Base-by-base conservation (phyloP, 2,888 invertebrate genomes). In the Acanthosoma haemorrhoidale region DNA sequence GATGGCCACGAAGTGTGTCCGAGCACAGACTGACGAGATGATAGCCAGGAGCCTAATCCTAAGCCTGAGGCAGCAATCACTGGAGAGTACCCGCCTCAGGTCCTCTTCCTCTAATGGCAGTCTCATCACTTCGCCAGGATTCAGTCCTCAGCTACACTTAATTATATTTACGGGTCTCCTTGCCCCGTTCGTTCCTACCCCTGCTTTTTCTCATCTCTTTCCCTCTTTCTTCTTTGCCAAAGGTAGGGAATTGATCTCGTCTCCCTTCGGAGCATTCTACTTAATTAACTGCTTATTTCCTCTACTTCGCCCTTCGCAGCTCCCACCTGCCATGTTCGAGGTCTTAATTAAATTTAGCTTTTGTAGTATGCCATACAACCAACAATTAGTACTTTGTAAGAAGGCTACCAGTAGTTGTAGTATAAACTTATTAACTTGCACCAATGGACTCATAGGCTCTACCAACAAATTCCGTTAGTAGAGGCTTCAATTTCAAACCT, bases 271-370 rank as follows among this genome's bases (percentile, higher is more conserved):
- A n/a, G 29, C 25, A 51, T 51, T 51, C 29, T n/a, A n/a, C 25
- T 51, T 51, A 51, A 51, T 51, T 51, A 51, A 51, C 51, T 51
- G 25, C 21, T n/a, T n/a, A n/a, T n/a, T n/a, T n/a, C n/a, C n/a
- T n/a, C n/a, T n/a, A n/a, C n/a, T n/a, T n/a, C n/a, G n/a, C n/a
- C n/a, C n/a, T n/a, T n/a, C n/a, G n/a, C n/a, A n/a, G n/a, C n/a
- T n/a, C n/a, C n/a, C n/a, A n/a, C n/a, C n/a, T n/a, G n/a, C n/a
- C n/a, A n/a, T n/a, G n/a, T n/a, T n/a, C n/a, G n/a, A n/a, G n/a
- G n/a, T n/a, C n/a, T n/a, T n/a, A n/a, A n/a, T n/a, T n/a, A n/a
- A n/a, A n/a, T n/a, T n/a, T n/a, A n/a, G n/a, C n/a, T n/a, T n/a
- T n/a, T n/a, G n/a, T n/a, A n/a, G n/a, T n/a, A n/a, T n/a, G n/a